A percentile compares a stretch with the other conserved stretches of the same genome.
Conservation (phyloP, 2,888 invertebrate species). For the Venustoraphidia nigricollis region DNA sequence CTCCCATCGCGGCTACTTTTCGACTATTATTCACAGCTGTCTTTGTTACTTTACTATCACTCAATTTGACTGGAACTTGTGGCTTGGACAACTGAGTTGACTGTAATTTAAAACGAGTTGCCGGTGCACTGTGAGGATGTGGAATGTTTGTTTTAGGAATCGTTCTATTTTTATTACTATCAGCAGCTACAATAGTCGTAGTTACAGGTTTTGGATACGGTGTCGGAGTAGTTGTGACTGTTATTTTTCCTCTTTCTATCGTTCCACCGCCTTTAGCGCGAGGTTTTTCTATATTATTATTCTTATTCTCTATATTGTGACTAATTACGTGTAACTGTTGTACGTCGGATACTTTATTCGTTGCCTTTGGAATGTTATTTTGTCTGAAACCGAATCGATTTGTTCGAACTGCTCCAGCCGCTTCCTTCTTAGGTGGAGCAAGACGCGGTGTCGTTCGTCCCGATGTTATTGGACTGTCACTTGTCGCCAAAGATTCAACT, state of each 20-base stretch:
- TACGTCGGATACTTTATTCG: slow-evolving; percentile 48
- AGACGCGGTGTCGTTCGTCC: slow-evolving; percentile 49
- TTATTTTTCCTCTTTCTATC: slow-evolving; percentile 8
- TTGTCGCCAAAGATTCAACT: slow-evolving; percentile 25
- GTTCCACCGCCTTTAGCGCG: neutral
- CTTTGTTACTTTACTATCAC: slow-evolving; percentile 55
- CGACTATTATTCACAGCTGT: slow-evolving; percentile 55
- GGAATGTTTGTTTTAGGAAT: neutral
- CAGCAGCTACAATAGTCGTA: neutral
- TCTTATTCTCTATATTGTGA: slow-evolving; percentile 14
- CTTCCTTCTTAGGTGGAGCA: slow-evolving; percentile 51
- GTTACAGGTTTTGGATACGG: slow-evolving; percentile 7
- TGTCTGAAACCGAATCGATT: slow-evolving; percentile 69
- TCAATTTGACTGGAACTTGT: slow-evolving; percentile 47
- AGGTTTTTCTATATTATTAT: slow-evolving; percentile 13
- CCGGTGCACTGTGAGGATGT: slow-evolving; percentile 18
- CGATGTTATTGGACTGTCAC: slow-evolving; percentile 32
- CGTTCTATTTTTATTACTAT: slow-evolving; percentile 11
- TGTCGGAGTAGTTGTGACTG: slow-evolving; percentile 11
- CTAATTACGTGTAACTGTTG: slow-evolving; percentile 9
- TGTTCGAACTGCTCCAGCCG: slow-evolving; percentile 39
- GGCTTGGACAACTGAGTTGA: slow-evolving; percentile 61
- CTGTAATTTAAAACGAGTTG: slow-evolving; percentile 46
- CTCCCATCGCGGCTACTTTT: slow-evolving; percentile 29
- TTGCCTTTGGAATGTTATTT: slow-evolving; percentile 32